phyloP scores from a whole-genome alignment of 2,888 invertebrate genomes.

The Drosophila bunnanda region DNA sequence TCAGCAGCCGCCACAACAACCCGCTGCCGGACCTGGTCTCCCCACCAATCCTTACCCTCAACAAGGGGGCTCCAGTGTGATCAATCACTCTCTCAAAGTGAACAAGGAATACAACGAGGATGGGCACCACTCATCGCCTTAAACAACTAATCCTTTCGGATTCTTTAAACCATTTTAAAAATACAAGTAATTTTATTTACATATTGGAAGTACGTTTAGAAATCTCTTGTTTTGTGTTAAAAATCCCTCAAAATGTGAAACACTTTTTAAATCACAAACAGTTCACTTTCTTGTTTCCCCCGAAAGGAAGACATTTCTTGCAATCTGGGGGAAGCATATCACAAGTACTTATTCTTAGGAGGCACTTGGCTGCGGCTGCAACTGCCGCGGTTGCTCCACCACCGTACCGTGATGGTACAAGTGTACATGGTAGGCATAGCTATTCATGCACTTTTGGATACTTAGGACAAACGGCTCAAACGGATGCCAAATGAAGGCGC shows the following conservation, averaged over 20 bases:
- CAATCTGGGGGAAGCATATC: slow-evolving; percentile 11
- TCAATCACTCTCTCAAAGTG: slow-evolving; percentile 71
- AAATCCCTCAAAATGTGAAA: not conserved
- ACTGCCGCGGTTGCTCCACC: slow-evolving; percentile 44
- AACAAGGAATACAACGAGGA: slow-evolving; percentile 72
- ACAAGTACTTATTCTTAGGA: slow-evolving; percentile 23
- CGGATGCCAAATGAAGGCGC: slow-evolving; percentile 98
- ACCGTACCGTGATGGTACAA: slow-evolving; percentile 87
- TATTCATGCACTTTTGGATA: slow-evolving; percentile 95
- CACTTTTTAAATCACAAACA: not conserved
- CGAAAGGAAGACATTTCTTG: not conserved
- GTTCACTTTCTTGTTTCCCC: not conserved
- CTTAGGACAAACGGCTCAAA: slow-evolving; percentile 98
- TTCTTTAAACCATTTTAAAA: not conserved
- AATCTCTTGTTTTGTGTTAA: not conserved
- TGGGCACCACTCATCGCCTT: slow-evolving; percentile 26
- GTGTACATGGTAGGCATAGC: slow-evolving; percentile 98
- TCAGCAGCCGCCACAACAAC: slow-evolving; percentile 18
- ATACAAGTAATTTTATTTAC: not conserved
- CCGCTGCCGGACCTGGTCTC: not conserved
- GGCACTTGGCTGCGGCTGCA: slow-evolving; percentile 5
- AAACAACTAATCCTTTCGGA: not conserved
- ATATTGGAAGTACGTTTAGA: not conserved
- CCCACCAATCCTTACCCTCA: slow-evolving; percentile 16
- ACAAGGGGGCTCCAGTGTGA: slow-evolving; percentile 51